These are phyloP conservation scores for Glaucidium brasilianum DNA, from an alignment of 2,113 vertebrate genomes.

Conservation along the genomic window DNA sequence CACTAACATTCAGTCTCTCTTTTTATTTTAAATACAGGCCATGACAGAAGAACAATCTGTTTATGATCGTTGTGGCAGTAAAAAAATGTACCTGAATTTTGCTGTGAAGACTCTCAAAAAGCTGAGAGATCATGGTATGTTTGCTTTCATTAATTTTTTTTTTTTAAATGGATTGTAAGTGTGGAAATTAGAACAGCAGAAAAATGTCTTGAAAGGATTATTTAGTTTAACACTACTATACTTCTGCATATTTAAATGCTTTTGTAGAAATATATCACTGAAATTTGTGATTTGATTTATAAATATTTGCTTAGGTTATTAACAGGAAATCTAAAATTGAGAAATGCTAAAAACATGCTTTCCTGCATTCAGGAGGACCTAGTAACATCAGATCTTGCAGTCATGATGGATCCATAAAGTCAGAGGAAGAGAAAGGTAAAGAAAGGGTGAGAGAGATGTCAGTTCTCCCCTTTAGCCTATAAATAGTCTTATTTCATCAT, in stretches of 20 bases:
- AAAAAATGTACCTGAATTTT: conserved; percentile 81
- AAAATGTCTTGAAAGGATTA: background rate
- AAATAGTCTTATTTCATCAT: background rate
- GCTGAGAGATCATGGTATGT: conserved; percentile 71
- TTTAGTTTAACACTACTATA: background rate
- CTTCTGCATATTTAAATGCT: background rate
- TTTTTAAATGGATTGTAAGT: background rate
- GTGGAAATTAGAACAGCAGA: background rate
- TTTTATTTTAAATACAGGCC: conserved; percentile 64
- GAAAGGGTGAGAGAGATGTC: background rate
- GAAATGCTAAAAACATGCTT: background rate
- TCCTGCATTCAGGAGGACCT: background rate
- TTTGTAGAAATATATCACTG: background rate
- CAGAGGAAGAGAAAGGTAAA: conserved; percentile 8
- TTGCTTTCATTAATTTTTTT: conserved; percentile 29
- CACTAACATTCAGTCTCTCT: background rate
- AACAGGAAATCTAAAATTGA: background rate
- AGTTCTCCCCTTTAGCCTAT: background rate
- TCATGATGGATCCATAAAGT: background rate
- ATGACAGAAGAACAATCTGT: conserved; percentile 78
- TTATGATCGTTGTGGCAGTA: conserved; percentile 79
- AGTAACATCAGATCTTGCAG: background rate
- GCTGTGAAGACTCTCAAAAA: conserved; percentile 82
- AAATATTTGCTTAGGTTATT: background rate
- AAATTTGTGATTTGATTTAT: background rate